Percentiles rank a stretch among this genome's conserved stretches.
Evolutionary conservation across 2,797 vertebrate genomes (phyloP).

Genomic region (Esox masquinongy): DNA sequence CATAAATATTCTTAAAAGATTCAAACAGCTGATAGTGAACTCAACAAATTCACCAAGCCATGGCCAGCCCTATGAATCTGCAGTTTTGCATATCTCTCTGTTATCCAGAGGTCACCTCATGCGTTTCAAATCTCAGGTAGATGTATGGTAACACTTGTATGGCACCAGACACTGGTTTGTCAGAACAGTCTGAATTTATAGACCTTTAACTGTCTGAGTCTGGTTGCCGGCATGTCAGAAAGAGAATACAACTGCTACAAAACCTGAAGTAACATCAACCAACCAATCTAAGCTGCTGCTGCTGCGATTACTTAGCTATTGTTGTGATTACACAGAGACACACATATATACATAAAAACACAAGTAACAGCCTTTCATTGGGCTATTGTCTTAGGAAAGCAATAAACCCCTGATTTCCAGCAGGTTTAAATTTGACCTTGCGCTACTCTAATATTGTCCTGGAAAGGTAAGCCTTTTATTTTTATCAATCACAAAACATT

Average conservation of each 20-base stretch:
- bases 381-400: not conserved
- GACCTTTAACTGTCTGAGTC: not conserved
- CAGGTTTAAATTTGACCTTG: not conserved
- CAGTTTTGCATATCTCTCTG: conserved; percentile 36
- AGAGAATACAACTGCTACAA: conserved; percentile 11
- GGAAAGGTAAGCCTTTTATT: conserved; percentile 9
- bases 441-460: not conserved
- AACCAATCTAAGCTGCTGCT: conserved; percentile 15
- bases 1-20: conserved; percentile 2
- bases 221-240: not conserved
- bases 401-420: conserved; percentile 5
- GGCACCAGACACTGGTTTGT: conserved; percentile 7
- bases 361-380: not conserved
- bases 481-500: conserved; percentile 13
- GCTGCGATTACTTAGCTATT: conserved; percentile 5
- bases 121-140: not conserved
- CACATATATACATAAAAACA: not conserved
- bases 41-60: not conserved
- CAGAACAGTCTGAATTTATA: not conserved
- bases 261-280: conserved; percentile 9
- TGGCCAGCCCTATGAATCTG: conserved; percentile 11
- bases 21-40: not conserved
- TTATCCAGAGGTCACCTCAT: conserved; percentile 7
- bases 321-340: conserved; percentile 12
- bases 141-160: conserved; percentile 1